Evolutionary conservation across 2,113 vertebrate species (phyloP), one percentile per base, ranked within the genome.

Genomic region (Columba livia): DNA sequence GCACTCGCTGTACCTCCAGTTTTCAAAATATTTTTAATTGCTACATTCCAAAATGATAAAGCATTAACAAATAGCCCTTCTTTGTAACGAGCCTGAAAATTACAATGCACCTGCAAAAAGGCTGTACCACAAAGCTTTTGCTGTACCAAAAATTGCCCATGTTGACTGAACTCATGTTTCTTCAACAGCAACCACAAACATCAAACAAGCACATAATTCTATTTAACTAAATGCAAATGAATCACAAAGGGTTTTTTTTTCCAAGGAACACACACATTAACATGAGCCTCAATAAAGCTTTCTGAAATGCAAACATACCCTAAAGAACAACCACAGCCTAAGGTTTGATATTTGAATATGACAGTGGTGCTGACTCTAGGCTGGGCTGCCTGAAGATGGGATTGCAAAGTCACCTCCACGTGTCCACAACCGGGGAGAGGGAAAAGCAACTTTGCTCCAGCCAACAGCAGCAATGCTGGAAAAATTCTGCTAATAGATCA

Each of bases 31-130:
- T 11, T 40, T 78, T 57, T 47, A 95, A 75, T 77, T 93, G 54
- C 85, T 65, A 3, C 80, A 50, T 94, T 90, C 86, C 89, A 53
- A n/a, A 81, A 11, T 5, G 60, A 77, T 62, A 92, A 95, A 86
- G 69, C 73, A 54, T 6, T 36, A 36, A 48, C 42, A 60, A 56
- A 78, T 5, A 6, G 24, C 70, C 36, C 42, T 91, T 75, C 44
- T 47, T 51, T 70, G 26, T 47, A 23, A 7, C 20, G 44, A 89
- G 73, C 61, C 86, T 47, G 70, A 12, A 67, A 89, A 89, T 91
- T 51, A 65, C 81, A 94, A 6, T 3, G 38, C 87, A 60, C 84
- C 93, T 94, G 81, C 19, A 62, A 54, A n/a, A 12, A 82, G 57
- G 78, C 78, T 77, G 87, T 65, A 50, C 50, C 72, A 38, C 80